phyloP scores from a whole-genome alignment of 2,113 vertebrate genomes.

The Nibea albiflora region DNA sequence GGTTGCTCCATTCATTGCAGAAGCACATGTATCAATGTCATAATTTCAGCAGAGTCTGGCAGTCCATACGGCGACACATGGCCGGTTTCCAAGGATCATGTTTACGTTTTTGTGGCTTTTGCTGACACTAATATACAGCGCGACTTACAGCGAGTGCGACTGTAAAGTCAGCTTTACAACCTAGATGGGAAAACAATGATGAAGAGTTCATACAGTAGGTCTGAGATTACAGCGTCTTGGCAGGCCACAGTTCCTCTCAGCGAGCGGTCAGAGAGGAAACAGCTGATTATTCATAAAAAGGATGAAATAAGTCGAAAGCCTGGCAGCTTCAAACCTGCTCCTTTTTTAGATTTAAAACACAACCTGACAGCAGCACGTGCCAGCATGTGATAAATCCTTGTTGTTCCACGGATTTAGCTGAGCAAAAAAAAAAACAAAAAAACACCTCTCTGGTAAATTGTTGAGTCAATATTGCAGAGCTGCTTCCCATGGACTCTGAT shows the following conservation, averaged over 20 bases:
- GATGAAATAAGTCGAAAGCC: neutral
- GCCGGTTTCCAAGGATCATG: neutral
- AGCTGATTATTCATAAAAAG: neutral
- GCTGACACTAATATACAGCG: neutral
- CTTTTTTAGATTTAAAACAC: neutral
- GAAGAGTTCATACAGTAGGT: neutral
- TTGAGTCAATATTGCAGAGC: slow-evolving; percentile 15
- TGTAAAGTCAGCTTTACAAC: neutral
- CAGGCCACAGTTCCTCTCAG: neutral
- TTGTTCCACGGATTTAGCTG: neutral
- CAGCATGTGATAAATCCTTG: slow-evolving; percentile 9
- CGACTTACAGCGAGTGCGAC: neutral
- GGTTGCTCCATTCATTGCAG: neutral
- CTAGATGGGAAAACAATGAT: neutral
- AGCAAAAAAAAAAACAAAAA: neutral
- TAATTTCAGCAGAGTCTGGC: neutral
- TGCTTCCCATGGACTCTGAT: slow-evolving; percentile 56
- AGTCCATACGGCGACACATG: neutral
- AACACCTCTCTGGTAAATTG: neutral
- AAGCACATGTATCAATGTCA: neutral
- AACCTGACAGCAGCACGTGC: neutral
- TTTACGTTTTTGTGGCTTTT: slow-evolving; percentile 16
- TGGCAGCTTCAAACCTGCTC: neutral
- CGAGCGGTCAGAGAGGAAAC: neutral
- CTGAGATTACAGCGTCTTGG: neutral